Evolutionary conservation across 2,113 vertebrate genomes (phyloP).

Genomic region (Saguinus midas): DNA sequence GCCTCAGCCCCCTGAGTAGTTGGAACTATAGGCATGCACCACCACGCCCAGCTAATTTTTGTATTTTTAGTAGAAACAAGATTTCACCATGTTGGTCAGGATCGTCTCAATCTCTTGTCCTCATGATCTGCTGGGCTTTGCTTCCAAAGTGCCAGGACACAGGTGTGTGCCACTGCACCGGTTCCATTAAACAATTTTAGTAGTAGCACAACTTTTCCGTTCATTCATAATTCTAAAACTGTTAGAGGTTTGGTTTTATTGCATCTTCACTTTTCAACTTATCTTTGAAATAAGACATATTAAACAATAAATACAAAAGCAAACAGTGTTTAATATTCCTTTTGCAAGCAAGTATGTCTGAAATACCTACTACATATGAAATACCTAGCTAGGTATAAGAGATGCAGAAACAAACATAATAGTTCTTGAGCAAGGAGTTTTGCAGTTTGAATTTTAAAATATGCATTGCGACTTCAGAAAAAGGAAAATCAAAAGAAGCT

Average conservation of each 20-base stretch:
- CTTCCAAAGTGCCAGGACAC: too few relatives aligned
- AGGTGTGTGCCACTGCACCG: fast-evolving
- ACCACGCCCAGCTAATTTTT: too few relatives aligned
- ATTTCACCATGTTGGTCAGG: too few relatives aligned
- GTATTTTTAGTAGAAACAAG: too few relatives aligned
- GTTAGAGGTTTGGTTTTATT: background rate
- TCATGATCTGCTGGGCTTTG: fast-evolving
- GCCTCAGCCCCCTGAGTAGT: too few relatives aligned
- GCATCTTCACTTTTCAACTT: background rate
- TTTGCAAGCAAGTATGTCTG: background rate
- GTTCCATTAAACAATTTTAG: background rate
- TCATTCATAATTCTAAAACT: background rate
- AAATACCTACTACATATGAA: background rate
- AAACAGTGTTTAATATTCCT: background rate
- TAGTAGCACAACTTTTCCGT: fast-evolving
- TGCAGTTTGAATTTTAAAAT: background rate
- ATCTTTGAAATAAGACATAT: background rate
- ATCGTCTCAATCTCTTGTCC: too few relatives aligned
- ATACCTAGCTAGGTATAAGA: background rate
- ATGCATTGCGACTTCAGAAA: background rate
- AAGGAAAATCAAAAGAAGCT: background rate
- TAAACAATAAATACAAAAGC: background rate
- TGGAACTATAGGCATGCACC: too few relatives aligned
- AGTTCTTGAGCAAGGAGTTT: background rate
- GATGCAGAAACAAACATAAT: background rate